Conservation (phyloP, 2,797 vertebrate species). For the Thalassophryne amazonica region DNA sequence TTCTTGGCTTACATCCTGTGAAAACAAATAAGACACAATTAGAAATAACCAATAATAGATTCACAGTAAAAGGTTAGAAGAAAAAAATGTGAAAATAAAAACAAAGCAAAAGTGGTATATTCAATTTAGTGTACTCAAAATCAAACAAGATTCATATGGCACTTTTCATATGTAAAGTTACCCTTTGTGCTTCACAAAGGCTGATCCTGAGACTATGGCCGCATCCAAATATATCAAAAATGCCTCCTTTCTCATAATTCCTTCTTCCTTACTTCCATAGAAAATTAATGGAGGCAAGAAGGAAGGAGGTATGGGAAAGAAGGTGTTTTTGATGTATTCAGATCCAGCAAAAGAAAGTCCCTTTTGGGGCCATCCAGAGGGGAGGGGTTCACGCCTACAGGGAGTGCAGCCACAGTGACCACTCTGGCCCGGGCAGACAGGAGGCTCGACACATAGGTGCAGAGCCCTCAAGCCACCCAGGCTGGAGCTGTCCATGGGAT, state of each 20-base stretch:
- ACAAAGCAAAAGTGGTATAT: neutral
- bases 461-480: neutral
- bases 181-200: neutral
- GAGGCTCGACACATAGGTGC: neutral
- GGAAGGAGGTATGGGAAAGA: too few species aligned
- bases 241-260: too few species aligned
- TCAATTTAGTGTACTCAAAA: too few species aligned
- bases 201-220: neutral
- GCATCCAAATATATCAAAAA: too few species aligned
- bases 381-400: neutral
- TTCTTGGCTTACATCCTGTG: slow-evolving; percentile 4
- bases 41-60: neutral
- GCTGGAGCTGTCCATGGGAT: neutral
- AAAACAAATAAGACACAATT: slow-evolving; percentile 1
- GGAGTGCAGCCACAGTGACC: neutral
- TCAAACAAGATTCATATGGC: neutral
- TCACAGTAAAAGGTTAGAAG: too few species aligned
- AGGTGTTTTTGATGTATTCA: too few species aligned
- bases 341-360: too few species aligned
- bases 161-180: neutral
- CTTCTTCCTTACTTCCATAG: too few species aligned
- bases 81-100: neutral
- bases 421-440: neutral
- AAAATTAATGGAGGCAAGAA: too few species aligned
- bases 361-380: neutral